Percentiles rank a stretch among this genome's conserved stretches.
Conservation (phyloP, 2,888 invertebrate genomes). For the Metopia argyrocephala region DNA sequence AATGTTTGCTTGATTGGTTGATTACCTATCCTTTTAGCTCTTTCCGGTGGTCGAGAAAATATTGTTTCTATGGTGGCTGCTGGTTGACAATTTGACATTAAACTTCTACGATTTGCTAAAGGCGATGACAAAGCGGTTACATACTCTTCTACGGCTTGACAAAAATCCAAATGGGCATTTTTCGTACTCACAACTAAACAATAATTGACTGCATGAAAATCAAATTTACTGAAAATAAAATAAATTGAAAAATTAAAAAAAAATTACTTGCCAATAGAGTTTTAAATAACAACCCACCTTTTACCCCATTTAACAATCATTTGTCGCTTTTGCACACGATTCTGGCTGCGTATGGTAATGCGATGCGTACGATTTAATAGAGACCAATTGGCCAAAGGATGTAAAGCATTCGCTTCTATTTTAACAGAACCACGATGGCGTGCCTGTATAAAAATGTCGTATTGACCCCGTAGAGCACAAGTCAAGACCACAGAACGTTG, state of each 20-base stretch:
- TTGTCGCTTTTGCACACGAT: conserved; percentile 77
- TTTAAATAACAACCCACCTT: conserved; percentile 68
- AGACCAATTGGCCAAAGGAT: conserved; percentile 76
- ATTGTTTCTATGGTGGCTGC: conserved; percentile 71
- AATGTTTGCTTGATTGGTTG: too few species aligned
- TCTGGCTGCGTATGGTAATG: conserved; percentile 76
- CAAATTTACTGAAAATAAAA: conserved; percentile 73
- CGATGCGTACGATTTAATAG: conserved; percentile 76
- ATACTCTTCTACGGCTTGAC: conserved; percentile 69
- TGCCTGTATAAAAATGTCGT: conserved; percentile 76
- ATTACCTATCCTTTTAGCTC: conserved; percentile 72
- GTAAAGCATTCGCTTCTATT: conserved; percentile 74
- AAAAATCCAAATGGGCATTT: conserved; percentile 70
- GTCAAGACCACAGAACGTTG: conserved; percentile 73
- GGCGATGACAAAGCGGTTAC: conserved; percentile 61
- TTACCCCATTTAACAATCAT: conserved; percentile 78
- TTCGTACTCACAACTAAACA: conserved; percentile 74
- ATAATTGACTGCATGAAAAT: conserved; percentile 78
- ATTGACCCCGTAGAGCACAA: conserved; percentile 76
- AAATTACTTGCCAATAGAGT: neutral
- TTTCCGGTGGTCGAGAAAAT: conserved; percentile 73
- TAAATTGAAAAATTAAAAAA: neutral
- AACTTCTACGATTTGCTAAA: conserved; percentile 36
- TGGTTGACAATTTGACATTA: conserved; percentile 64
- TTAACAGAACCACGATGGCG: conserved; percentile 73